Conservation (phyloP, 1,140 invertebrate species). For the Druon quercuslanigerum region DNA sequence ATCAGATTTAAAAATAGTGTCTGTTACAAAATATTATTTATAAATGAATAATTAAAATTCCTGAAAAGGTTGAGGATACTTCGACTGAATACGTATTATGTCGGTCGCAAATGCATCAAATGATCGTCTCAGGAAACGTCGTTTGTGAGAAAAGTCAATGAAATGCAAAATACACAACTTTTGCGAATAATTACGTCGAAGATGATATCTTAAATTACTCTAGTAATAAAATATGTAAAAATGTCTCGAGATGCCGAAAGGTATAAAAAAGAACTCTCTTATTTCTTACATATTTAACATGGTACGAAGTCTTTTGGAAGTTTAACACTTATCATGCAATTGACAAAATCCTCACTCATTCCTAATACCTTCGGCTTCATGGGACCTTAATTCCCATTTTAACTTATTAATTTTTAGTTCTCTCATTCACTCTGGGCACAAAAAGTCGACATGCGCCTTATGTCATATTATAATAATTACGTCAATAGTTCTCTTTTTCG, state of each 20-base stretch:
- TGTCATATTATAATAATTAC: not conserved
- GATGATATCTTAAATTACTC: conserved; percentile 14
- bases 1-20: not conserved
- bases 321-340: conserved; percentile 13
- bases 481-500: conserved; percentile 6
- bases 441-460: not conserved
- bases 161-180: conserved; percentile 22
- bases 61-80: conserved; percentile 6
- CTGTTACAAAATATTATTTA: not conserved
- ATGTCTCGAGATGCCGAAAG: conserved; percentile 19
- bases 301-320: conserved; percentile 22
- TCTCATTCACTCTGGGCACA: conserved; percentile 1
- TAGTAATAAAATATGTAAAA: conserved; percentile 18
- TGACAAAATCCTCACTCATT: conserved; percentile 11
- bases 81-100: not conserved
- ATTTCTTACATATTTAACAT: conserved; percentile 2
- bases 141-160: not conserved
- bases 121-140: conserved; percentile 11
- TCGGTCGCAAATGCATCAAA: not conserved
- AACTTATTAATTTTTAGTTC: not conserved
- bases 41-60: not conserved
- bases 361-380: conserved; percentile 23
- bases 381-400: not conserved
- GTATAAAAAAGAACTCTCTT: conserved; percentile 3
- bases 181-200: not conserved